phyloP scores from a whole-genome alignment of 1,140 invertebrate genomes.

The Penaeus chinensis region DNA sequence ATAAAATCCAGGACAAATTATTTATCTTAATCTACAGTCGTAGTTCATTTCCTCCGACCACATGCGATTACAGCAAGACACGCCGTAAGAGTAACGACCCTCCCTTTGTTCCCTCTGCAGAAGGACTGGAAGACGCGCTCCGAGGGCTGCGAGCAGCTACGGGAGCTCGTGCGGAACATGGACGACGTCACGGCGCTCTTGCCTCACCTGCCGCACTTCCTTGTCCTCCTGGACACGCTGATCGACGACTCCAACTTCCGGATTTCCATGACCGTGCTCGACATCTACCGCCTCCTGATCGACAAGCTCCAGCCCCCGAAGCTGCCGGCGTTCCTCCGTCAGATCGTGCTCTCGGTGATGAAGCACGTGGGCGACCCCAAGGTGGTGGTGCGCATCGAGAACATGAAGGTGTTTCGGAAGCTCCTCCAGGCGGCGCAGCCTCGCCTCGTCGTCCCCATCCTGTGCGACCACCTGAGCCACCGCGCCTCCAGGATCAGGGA shows the following conservation, averaged over 20 bases:
- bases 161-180: slow-evolving; percentile 71
- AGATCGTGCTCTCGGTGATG: slow-evolving; percentile 40
- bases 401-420: slow-evolving; percentile 58
- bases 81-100: not conserved
- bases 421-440: slow-evolving; percentile 54
- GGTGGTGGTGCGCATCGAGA: slow-evolving; percentile 60
- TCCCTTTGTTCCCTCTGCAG: slow-evolving; percentile 63
- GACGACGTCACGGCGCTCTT: slow-evolving; percentile 71
- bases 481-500: slow-evolving; percentile 79
- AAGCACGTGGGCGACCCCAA: slow-evolving; percentile 57
- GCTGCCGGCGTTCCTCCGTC: slow-evolving; percentile 16
- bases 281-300: slow-evolving; percentile 71
- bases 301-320: slow-evolving; percentile 8
- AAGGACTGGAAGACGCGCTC: slow-evolving; percentile 74
- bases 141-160: slow-evolving; percentile 73
- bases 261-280: slow-evolving; percentile 73
- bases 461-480: slow-evolving; percentile 65
- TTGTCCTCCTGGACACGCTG: slow-evolving; percentile 73
- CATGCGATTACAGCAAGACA: not conserved
- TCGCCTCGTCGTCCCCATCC: slow-evolving; percentile 34
- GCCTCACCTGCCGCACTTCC: slow-evolving; percentile 75
- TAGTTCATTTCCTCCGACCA: too few relatives aligned
- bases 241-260: slow-evolving; percentile 75
- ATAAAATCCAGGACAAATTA: too few relatives aligned
- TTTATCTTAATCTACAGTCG: too few relatives aligned